phyloP scores from a whole-genome alignment of 2,113 vertebrate species.

The Bagarius yarrelli region DNA sequence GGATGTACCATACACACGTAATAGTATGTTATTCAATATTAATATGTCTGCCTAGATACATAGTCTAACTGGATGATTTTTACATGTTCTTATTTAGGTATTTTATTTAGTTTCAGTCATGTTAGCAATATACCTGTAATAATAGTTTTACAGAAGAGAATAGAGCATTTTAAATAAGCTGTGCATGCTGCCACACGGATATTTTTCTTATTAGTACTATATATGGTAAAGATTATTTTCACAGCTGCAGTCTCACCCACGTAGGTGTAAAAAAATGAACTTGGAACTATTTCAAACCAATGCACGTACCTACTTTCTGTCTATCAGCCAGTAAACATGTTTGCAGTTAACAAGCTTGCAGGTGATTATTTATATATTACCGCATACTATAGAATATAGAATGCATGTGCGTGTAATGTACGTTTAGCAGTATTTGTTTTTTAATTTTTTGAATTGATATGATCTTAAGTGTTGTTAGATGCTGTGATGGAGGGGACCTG shows the following conservation, averaged over 20 bases:
- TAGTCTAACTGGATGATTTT: neutral
- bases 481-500: neutral
- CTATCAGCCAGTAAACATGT: constrained; percentile 12
- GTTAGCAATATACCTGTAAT: neutral
- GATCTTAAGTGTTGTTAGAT: neutral
- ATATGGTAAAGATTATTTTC: constrained; percentile 15
- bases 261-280: constrained; percentile 19
- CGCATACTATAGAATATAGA: neutral
- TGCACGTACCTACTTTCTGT: constrained; percentile 1
- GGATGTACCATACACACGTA: constrained; percentile 8
- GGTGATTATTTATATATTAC: neutral
- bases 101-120: neutral
- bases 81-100: too few species aligned
- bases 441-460: neutral
- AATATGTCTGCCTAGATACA: neutral
- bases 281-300: constrained; percentile 18
- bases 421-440: neutral
- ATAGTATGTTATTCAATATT: too few species aligned
- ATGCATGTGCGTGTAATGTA: neutral
- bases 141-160: neutral
- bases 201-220: constrained; percentile 11
- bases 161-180: neutral
- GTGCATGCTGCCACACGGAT: neutral
- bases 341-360: neutral
- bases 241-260: neutral